phyloP scores from a whole-genome alignment of 2,797 vertebrate species.

The Eulemur coronatus region DNA sequence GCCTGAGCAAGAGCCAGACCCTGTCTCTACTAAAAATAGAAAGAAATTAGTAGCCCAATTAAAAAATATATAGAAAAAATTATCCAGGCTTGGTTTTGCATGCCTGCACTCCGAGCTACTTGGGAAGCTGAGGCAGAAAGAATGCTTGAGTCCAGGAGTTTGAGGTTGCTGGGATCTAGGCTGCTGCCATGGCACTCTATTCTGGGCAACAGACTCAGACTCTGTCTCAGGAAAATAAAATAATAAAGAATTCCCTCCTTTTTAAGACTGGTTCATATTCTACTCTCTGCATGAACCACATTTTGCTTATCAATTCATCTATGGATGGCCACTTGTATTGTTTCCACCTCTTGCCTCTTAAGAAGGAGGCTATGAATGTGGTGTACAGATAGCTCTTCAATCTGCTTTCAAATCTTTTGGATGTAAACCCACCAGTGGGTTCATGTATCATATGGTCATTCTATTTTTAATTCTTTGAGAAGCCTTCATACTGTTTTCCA shows the following conservation, averaged over 20 bases:
- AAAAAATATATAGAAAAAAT: no score
- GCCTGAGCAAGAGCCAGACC: no score
- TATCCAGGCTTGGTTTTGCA: no score
- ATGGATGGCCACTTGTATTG: background rate
- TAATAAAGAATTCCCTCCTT: background rate
- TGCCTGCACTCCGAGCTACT: no score
- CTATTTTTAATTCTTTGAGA: background rate
- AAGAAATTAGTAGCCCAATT: no score
- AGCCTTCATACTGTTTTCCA: background rate
- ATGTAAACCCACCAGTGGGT: background rate
- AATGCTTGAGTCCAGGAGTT: no score
- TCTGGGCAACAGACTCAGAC: no score
- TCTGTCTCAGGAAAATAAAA: no score
- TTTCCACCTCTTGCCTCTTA: background rate
- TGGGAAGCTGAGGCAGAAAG: no score
- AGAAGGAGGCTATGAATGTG: background rate
- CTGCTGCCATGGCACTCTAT: no score
- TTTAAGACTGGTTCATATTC: background rate
- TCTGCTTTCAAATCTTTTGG: background rate
- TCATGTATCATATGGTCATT: background rate
- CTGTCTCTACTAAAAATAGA: no score
- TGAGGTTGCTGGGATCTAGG: no score
- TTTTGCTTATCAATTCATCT: background rate
- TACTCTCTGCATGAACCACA: background rate
- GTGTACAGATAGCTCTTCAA: background rate